phyloP scores from a whole-genome alignment of 2,797 vertebrate species.

The Rhinella marina region DNA sequence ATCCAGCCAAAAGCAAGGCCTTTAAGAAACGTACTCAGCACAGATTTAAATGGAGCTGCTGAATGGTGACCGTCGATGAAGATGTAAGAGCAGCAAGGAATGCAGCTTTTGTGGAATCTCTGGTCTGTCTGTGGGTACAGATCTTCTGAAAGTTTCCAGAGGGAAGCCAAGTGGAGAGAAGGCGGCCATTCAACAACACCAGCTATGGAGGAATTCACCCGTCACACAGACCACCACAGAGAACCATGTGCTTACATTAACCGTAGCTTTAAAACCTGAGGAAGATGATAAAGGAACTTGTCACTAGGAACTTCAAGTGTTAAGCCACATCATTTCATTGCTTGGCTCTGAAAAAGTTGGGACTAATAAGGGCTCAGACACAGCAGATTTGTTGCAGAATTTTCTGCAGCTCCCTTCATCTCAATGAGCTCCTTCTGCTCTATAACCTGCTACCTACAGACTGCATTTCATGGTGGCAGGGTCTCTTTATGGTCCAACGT shows the following conservation, averaged over 20 bases:
- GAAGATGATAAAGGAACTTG: too few species aligned
- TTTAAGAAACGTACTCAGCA: neutral
- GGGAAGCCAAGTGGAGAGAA: neutral
- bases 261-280: neutral
- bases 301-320: too few species aligned
- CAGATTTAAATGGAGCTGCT: neutral
- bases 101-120: neutral
- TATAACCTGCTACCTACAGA: too few species aligned
- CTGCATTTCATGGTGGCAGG: too few species aligned
- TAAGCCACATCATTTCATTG: too few species aligned
- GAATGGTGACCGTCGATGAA: conserved; percentile 1
- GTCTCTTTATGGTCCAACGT: too few species aligned
- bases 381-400: too few species aligned
- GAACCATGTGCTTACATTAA: neutral
- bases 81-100: conserved; percentile 5
- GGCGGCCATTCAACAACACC: neutral
- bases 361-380: too few species aligned
- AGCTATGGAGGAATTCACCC: neutral
- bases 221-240: neutral
- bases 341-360: too few species aligned
- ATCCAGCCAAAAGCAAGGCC: neutral
- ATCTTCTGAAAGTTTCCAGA: neutral
- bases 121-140: conserved; percentile 10
- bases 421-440: too few species aligned
- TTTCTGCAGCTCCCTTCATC: too few species aligned